phyloP scores from a whole-genome alignment of 2,888 invertebrate species.

The Bembecia ichneumoniformis region DNA sequence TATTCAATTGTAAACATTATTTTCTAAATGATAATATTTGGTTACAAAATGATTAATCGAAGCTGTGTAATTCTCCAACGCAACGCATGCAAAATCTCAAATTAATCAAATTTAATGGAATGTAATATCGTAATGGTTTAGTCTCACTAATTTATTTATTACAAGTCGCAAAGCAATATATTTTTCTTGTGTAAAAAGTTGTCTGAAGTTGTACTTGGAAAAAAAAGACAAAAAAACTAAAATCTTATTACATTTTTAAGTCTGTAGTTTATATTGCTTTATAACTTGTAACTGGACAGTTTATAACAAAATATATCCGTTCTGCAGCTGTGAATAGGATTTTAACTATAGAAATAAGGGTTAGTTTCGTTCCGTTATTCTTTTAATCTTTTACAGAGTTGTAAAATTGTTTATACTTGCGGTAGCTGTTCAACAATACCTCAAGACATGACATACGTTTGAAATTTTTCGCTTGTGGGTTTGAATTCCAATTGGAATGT shows the following conservation, averaged over 20 bases:
- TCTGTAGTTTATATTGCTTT: neutral
- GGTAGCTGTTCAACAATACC: too few species aligned
- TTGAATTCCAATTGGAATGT: too few species aligned
- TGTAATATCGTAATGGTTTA: slow-evolving; percentile 10
- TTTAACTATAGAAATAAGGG: slow-evolving; percentile 19
- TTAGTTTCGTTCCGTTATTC: neutral
- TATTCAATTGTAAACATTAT: slow-evolving; percentile 16
- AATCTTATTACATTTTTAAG: neutral
- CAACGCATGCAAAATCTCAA: slow-evolving; percentile 53
- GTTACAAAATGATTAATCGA: slow-evolving; percentile 21
- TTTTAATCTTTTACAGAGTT: too few species aligned
- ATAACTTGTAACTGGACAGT: slow-evolving; percentile 32
- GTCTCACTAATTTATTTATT: too few species aligned
- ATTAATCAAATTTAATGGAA: slow-evolving; percentile 21
- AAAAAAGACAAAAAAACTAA: too few species aligned
- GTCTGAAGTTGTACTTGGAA: too few species aligned
- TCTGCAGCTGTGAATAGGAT: slow-evolving; percentile 63
- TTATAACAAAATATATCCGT: slow-evolving; percentile 50
- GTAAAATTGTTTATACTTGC: too few species aligned
- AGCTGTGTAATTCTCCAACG: slow-evolving; percentile 1
- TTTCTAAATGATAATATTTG: slow-evolving; percentile 15
- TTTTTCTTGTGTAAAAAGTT: too few species aligned
- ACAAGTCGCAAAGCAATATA: too few species aligned
- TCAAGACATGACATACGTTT: too few species aligned
- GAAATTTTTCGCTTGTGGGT: too few species aligned